phyloP scores from a whole-genome alignment of 2,797 vertebrate species.

The Anguilla pacifica region DNA sequence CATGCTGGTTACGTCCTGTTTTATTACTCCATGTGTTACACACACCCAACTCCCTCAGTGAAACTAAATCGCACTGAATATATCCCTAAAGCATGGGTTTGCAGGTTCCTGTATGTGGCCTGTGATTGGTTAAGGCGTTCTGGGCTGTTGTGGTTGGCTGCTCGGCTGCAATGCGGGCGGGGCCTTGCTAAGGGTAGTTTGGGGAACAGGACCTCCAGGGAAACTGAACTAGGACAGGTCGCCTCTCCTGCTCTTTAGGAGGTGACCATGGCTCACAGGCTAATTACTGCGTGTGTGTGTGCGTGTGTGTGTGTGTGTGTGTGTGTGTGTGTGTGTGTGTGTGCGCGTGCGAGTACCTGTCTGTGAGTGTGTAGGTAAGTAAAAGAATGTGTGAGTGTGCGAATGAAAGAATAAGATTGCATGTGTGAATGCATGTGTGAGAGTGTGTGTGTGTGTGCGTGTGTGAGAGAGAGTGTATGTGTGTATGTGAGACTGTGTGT shows the following conservation, averaged over 20 bases:
- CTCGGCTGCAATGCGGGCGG: background rate
- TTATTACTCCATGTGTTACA: too few relatives aligned
- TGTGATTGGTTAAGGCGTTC: background rate
- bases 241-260: background rate
- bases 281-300: background rate
- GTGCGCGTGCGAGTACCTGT: too few relatives aligned
- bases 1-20: background rate
- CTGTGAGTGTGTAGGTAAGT: too few relatives aligned
- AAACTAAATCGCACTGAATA: background rate
- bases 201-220: background rate
- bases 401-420: background rate
- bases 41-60: background rate
- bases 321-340: background rate
- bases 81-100: background rate
- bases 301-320: background rate
- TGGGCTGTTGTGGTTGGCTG: background rate
- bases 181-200: background rate
- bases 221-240: background rate
- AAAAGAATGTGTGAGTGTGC: too few relatives aligned
- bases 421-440: background rate
- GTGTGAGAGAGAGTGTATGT: background rate
- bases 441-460: background rate
- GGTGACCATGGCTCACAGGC: background rate
- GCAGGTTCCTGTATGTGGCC: background rate
- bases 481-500: background rate